A percentile compares a stretch with the other conserved stretches of the same genome.
These are phyloP conservation scores for Zingel zingel DNA, from an alignment of 2,113 vertebrate genomes.

Conservation along the genomic window DNA sequence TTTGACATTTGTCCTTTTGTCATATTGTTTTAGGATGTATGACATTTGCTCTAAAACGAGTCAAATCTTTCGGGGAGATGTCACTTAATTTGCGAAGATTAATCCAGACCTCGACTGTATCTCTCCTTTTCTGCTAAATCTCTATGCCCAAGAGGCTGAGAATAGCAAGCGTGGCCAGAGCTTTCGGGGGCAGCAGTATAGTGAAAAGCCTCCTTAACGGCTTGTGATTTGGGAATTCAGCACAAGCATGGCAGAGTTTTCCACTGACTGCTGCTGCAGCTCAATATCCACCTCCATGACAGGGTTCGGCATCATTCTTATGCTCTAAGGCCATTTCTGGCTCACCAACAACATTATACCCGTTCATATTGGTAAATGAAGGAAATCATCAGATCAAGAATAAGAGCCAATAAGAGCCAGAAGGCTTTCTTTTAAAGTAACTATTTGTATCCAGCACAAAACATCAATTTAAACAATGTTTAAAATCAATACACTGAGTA, in stretches of 20 bases:
- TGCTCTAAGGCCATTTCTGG: not conserved
- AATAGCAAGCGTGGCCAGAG: not conserved
- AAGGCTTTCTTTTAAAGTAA: not conserved
- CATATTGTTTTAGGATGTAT: not conserved
- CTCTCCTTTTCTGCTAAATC: constrained; percentile 1
- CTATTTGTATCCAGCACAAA: constrained; percentile 9
- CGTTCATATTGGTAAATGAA: not conserved
- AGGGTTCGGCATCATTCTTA: not conserved
- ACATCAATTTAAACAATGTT: constrained; percentile 1
- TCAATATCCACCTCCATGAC: not conserved
- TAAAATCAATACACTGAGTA: not conserved
- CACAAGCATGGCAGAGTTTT: not conserved
- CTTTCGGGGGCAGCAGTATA: not conserved
- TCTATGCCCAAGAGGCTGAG: not conserved
- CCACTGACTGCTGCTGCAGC: constrained; percentile 16
- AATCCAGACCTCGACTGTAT: constrained; percentile 8
- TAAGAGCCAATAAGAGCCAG: not conserved
- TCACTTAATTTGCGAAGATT: not conserved
- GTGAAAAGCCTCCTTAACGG: constrained; percentile 16
- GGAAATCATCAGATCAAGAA: not conserved
- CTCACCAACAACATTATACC: not conserved
- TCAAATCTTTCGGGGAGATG: constrained; percentile 6
- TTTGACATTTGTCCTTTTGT: constrained; percentile 31
- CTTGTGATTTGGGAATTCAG: constrained; percentile 34
- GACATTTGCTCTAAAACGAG: constrained; percentile 14